These are phyloP conservation scores for Proisotoma minuta DNA, from an alignment of 2,888 invertebrate genomes.

Conservation along the genomic window DNA sequence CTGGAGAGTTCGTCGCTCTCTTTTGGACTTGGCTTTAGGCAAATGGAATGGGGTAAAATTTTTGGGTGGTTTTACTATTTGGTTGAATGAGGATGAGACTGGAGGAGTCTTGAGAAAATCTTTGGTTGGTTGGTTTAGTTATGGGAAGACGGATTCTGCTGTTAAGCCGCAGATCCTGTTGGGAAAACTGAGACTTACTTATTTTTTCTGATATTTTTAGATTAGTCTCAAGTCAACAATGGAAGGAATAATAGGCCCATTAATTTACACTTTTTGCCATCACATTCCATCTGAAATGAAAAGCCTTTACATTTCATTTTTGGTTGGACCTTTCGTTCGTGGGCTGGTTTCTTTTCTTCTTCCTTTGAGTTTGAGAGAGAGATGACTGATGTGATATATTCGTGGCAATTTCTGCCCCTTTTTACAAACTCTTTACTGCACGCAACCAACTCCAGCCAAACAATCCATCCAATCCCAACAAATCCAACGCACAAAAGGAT, in stretches of 20 bases:
- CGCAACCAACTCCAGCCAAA: background rate
- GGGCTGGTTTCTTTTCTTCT: conserved; percentile 1
- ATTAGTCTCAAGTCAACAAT: conserved; percentile 26
- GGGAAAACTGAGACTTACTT: background rate
- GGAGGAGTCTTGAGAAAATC: no score
- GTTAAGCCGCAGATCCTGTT: background rate
- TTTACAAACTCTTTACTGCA: background rate
- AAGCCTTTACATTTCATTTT: conserved; percentile 30
- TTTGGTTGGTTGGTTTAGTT: no score
- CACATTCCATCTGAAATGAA: conserved; percentile 44
- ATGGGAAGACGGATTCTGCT: background rate
- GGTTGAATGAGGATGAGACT: no score
- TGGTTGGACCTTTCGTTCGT: conserved; percentile 1
- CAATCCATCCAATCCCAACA: background rate
- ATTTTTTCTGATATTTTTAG: background rate
- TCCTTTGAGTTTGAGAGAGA: background rate
- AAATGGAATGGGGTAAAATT: no score
- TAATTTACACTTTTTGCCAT: conserved; percentile 47
- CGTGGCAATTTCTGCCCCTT: conserved; percentile 5
- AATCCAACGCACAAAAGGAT: background rate
- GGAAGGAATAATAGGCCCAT: conserved; percentile 46
- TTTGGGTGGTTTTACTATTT: no score
- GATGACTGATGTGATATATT: conserved; percentile 6
- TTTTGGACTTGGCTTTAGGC: no score
- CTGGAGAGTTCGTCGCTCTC: no score